Base-by-base conservation (phyloP, 2,797 vertebrate species). In the Momotus momota region DNA sequence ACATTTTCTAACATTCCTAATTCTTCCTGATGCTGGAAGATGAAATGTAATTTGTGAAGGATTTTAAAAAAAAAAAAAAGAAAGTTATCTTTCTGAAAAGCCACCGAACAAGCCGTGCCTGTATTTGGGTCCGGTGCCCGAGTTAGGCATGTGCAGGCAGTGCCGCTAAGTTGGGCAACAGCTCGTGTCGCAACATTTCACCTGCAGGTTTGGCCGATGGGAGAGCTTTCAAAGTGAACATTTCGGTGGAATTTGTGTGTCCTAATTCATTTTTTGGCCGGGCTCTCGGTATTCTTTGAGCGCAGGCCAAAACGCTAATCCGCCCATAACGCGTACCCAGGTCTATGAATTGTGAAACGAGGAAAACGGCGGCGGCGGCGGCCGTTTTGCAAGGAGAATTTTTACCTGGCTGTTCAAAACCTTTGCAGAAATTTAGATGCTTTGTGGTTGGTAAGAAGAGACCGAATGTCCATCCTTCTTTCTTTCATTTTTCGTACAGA, bases 171-270 rank as follows among this genome's bases (percentile, higher is more conserved):
- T 96, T 95, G 83, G 90, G 96, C 94, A 97, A 96, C 49, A 60
- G 65, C 93, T 49, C 26, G 67, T 95, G 93, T 92, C 94, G 95
- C 96, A 96, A 96, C 17, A 10, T 85, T 89, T 95, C 93, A 96
- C 96, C 95, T 95, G 96, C 96, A 96, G 93, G 64, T 96, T 90
- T 10, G 61, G 88, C 88, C 92, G 78, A 73, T 88, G 94, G 91
- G 88, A 96, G 91, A 65, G 9, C 6, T 55, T 96, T 90, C 93
- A 94, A 94, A 97, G 94, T 60, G 90, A 93, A 58, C 13, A 19
- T 94, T 94, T 93, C 91, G 64, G 83, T 80, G 94, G 90, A 95
- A 95, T 96, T 97, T 95, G 55, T 84, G 61, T 87, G 93, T 93
- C 94, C 93, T 93, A 84, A 61, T 94, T 90, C 81, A 54, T 74